phyloP scores from a whole-genome alignment of 92 coral and sea anemone species.

The Epizoanthus scotinus region DNA sequence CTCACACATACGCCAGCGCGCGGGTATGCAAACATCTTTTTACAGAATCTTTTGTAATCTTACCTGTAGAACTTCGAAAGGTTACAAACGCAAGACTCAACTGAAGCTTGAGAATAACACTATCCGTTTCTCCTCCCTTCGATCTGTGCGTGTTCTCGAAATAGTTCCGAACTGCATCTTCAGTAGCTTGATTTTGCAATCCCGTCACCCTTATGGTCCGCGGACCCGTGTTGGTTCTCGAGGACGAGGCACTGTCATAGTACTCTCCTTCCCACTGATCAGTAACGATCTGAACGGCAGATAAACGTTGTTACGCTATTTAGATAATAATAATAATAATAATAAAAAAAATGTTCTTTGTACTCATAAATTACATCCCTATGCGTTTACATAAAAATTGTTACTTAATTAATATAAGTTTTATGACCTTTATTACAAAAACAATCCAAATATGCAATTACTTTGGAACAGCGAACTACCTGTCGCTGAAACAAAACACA shows the following conservation, averaged over 20 bases:
- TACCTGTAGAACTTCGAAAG: not conserved
- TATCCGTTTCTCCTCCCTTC: constrained; percentile 4
- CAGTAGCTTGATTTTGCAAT: not conserved
- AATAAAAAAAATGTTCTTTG: too few relatives aligned
- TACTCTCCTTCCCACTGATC: not conserved
- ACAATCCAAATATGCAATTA: too few relatives aligned
- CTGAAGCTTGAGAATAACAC: not conserved
- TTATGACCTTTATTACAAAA: too few relatives aligned
- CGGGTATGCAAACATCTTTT: too few relatives aligned
- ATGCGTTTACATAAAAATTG: too few relatives aligned
- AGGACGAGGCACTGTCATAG: not conserved
- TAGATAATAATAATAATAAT: too few relatives aligned
- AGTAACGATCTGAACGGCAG: not conserved
- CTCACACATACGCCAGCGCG: too few relatives aligned
- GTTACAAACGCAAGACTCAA: constrained; percentile 25
- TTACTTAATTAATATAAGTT: too few relatives aligned
- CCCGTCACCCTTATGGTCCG: constrained; percentile 1
- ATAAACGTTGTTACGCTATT: too few relatives aligned
- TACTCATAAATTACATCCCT: too few relatives aligned
- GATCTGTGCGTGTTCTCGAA: constrained; percentile 18
- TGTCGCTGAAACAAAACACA: too few relatives aligned
- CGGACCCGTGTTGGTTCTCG: not conserved
- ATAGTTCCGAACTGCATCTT: constrained; percentile 20
- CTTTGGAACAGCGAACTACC: too few relatives aligned
- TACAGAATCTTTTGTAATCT: not conserved